Conservation (phyloP, 2,888 invertebrate species). For the Papilio elwesi region DNA sequence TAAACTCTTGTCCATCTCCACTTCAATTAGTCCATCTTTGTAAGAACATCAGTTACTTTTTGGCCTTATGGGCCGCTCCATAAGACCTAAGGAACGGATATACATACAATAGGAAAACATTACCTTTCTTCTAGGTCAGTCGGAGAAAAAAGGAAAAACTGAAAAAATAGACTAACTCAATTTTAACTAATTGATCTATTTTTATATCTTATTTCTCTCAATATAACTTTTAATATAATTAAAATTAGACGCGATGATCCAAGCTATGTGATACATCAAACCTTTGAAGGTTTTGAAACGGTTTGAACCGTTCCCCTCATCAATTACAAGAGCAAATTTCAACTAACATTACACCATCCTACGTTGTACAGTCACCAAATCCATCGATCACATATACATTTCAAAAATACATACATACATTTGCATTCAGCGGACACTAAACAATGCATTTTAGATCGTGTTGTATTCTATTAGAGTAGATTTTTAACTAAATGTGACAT, state of each 20-base stretch:
- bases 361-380: conserved; percentile 53
- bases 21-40: too few relatives aligned
- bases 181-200: not conserved
- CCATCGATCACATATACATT: conserved; percentile 58
- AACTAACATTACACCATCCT: conserved; percentile 49
- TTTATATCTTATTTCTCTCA: not conserved
- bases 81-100: too few relatives aligned
- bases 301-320: conserved; percentile 56
- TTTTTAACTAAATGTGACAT: conserved; percentile 35
- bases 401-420: conserved; percentile 46
- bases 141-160: too few relatives aligned
- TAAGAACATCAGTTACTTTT: too few relatives aligned
- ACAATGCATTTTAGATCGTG: conserved; percentile 47
- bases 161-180: too few relatives aligned
- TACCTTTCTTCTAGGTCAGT: too few relatives aligned
- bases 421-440: conserved; percentile 43
- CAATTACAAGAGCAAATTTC: conserved; percentile 54
- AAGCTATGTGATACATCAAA: conserved; percentile 52
- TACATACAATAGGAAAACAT: too few relatives aligned
- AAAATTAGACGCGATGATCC: not conserved
- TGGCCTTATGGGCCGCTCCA: too few relatives aligned
- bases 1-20: too few relatives aligned
- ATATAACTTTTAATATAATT: not conserved
- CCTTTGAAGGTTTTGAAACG: too few relatives aligned
- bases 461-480: conserved; percentile 36